phyloP scores from a whole-genome alignment of 2,113 vertebrate species.

The Sinocyclocheilus grahami region DNA sequence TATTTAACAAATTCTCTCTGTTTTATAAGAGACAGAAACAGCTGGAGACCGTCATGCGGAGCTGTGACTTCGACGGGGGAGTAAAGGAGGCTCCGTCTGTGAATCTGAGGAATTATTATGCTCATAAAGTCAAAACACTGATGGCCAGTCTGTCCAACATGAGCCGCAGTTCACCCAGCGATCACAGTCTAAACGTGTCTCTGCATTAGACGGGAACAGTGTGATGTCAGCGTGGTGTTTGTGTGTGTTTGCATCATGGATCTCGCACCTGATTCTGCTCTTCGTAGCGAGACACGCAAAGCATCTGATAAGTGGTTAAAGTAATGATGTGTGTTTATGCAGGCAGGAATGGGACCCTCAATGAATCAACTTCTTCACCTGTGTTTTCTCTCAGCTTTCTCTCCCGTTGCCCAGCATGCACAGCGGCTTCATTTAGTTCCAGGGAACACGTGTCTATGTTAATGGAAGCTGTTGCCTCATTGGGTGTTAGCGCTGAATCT shows the following conservation, averaged over 20 bases:
- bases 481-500: background rate
- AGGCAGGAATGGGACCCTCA: too few relatives aligned
- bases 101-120: constrained; percentile 95
- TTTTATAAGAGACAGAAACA: constrained; percentile 96
- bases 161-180: constrained; percentile 92
- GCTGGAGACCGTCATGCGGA: constrained; percentile 93
- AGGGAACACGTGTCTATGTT: background rate
- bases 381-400: background rate
- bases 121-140: constrained; percentile 95
- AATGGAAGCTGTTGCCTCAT: background rate
- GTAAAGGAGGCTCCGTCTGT: constrained; percentile 90
- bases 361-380: background rate
- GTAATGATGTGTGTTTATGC: too few relatives aligned
- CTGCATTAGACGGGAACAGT: constrained; percentile 73
- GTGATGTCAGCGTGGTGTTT: too few relatives aligned
- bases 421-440: background rate
- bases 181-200: constrained; percentile 90
- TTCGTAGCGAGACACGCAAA: background rate
- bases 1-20: constrained; percentile 98
- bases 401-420: background rate
- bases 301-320: background rate
- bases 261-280: too few relatives aligned
- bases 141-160: constrained; percentile 98
- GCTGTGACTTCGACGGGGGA: constrained; percentile 91
- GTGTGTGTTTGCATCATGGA: too few relatives aligned